Conservation (phyloP, 2,113 vertebrate species). For the Cinclus mexicanus region DNA sequence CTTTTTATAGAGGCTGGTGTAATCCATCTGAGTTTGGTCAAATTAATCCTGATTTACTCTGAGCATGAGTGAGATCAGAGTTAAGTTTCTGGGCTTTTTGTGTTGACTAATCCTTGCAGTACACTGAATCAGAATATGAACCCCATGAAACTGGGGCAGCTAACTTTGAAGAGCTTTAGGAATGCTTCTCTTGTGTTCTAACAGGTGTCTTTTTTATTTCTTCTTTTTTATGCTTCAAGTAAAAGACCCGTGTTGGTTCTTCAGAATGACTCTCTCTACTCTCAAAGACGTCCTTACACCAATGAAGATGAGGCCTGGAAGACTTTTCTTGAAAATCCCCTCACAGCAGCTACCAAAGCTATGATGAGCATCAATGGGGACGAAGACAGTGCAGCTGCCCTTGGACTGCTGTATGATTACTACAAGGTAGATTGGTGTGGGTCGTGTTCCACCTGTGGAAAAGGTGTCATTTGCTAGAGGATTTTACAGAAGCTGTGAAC, state of each 20-base stretch:
- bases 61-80: neutral
- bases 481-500: constrained; percentile 20
- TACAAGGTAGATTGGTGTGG: constrained; percentile 84
- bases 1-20: neutral
- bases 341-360: constrained; percentile 97
- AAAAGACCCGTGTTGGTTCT: constrained; percentile 96
- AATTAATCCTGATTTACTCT: neutral
- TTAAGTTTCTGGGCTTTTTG: constrained; percentile 15
- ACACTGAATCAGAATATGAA: neutral
- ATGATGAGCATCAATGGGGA: constrained; percentile 99
- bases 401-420: constrained; percentile 96
- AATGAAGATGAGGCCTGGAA: constrained; percentile 99
- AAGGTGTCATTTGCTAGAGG: constrained; percentile 25
- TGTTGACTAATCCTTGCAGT: constrained; percentile 18
- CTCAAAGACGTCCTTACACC: constrained; percentile 89
- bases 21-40: neutral
- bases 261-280: constrained; percentile 91
- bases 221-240: constrained; percentile 67
- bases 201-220: neutral
- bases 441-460: neutral
- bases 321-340: constrained; percentile 96
- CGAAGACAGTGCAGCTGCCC: constrained; percentile 94
- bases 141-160: neutral
- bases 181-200: constrained; percentile 15
- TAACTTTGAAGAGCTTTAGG: neutral